Evolutionary conservation across 2,888 invertebrate species (phyloP), one percentile per base, ranked within the genome.

Genomic region (Apodemia duryi): DNA sequence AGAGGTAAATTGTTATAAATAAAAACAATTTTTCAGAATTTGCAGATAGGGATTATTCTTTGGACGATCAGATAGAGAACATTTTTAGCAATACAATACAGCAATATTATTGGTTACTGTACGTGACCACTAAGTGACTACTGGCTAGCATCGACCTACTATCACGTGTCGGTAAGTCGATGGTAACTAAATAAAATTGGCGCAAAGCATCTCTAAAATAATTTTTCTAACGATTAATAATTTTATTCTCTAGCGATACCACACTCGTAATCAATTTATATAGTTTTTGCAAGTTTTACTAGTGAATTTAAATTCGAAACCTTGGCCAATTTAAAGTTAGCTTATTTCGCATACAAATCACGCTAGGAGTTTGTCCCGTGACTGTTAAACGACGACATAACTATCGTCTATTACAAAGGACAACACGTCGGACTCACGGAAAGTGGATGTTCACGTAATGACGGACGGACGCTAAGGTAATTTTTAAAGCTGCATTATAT

Each of bases 321-420:
- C 28, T 28, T 54, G 54, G 32, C 2, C 57, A 32, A 57, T 32
- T 29, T 29, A 29, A 29, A 4, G 54, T 29, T 11, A 32, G 6
- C 10, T 29, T 29, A 54, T 54, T 54, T 29, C 54, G 54, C 11
- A 54, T 54, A 54, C 11, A 54, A 21, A 32, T 57, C 57, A 57
- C 57, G 57, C 13, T 6, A 13, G 46, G 32, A 32, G 32, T 29
- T 57, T 57, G 57, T 32, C 32, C 57, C 9, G 21, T 6, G 32
- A 46, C 46, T 46, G 46, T 13, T 13, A 46, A 46, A 46, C 13
- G 46, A 46, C 13, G 46, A 46, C 46, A 46, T 46, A 46, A 57
- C 57, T 46, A 32, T 5, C 32, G 57, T 57, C 57, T 32, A 32
- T 57, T 32, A 32, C 57, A 57, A 57, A 57, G 57, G 57, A 11